Conservation (phyloP, 2,113 vertebrate species). For the Nyctibius bracteatus region DNA sequence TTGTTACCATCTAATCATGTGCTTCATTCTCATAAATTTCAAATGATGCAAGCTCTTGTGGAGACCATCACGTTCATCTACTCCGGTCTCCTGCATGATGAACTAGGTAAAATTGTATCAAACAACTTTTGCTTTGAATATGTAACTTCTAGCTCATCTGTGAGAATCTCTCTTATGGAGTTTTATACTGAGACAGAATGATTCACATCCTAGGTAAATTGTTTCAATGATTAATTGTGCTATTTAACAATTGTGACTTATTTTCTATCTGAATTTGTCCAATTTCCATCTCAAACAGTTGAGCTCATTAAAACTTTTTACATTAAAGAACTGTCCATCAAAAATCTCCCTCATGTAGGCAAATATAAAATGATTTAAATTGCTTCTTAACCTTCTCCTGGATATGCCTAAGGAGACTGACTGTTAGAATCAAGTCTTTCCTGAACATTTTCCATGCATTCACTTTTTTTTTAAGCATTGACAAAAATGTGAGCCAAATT, state of each 20-base stretch:
- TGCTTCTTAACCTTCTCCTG: not conserved
- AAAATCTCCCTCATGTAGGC: not conserved
- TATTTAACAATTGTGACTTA: not conserved
- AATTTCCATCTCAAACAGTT: not conserved
- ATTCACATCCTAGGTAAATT: not conserved
- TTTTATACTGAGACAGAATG: not conserved
- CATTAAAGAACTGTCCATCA: not conserved
- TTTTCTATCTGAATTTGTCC: not conserved
- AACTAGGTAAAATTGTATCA: not conserved
- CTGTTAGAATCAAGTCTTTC: not conserved
- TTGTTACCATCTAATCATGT: not conserved
- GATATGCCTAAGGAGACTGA: not conserved
- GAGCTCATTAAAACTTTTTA: not conserved
- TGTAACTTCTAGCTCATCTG: not conserved
- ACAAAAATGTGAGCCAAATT: not conserved
- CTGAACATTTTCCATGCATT: not conserved
- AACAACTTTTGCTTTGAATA: not conserved
- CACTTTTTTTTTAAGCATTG: not conserved
- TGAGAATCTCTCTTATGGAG: not conserved
- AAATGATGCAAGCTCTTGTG: not conserved
- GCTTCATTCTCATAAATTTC: not conserved
- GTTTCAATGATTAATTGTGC: not conserved
- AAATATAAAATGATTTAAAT: not conserved
- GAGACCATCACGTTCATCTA: not conserved
- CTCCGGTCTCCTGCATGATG: not conserved